Evolutionary conservation across 2,797 vertebrate species (phyloP).

Genomic region (Lophotriccus pileatus): DNA sequence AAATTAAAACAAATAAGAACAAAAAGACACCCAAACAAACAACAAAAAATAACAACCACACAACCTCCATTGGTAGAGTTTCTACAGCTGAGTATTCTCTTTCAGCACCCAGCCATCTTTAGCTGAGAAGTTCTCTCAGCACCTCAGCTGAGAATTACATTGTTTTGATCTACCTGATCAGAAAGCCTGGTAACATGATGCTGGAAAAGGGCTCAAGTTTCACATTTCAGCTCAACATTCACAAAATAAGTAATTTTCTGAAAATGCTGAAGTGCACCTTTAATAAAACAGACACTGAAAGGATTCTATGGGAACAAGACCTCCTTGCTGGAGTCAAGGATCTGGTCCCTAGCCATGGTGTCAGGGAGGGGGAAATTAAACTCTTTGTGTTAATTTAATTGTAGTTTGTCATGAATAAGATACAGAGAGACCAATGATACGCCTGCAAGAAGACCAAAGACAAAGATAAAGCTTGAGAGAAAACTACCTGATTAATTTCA

Average conservation of each 20-base stretch:
- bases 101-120: not conserved
- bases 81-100: not conserved
- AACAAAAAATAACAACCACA: not conserved
- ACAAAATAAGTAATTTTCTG: not conserved
- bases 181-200: not conserved
- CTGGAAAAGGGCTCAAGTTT: not conserved
- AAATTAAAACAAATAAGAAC: not conserved
- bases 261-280: not conserved
- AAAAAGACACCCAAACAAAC: not conserved
- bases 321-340: not conserved
- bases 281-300: not conserved
- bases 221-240: not conserved
- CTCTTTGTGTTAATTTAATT: not conserved
- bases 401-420: not conserved
- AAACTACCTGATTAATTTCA: conserved; percentile 31
- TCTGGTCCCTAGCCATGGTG: not conserved
- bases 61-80: not conserved
- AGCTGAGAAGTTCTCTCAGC: not conserved
- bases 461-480: not conserved
- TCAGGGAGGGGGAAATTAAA: not conserved
- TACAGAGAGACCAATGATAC: not conserved
- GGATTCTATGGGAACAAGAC: not conserved
- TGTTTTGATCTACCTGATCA: not conserved
- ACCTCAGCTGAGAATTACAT: not conserved
- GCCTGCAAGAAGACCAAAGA: not conserved